Evolutionary conservation across 2,113 vertebrate species (phyloP).

Genomic region (Prochilodus magdalenae): DNA sequence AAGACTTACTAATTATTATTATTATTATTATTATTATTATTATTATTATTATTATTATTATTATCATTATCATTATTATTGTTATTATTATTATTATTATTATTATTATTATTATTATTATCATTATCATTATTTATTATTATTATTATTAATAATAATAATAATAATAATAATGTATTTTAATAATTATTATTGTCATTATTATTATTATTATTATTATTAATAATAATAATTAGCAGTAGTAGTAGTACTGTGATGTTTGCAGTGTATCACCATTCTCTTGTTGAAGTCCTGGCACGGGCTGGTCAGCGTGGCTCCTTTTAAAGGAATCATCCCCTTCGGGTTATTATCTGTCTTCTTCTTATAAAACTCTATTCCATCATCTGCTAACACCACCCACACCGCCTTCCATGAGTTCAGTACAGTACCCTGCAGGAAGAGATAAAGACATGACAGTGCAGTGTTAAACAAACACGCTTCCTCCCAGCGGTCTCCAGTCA

Average conservation of each 20-base stretch:
- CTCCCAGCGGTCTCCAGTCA: no score
- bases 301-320: conserved; percentile 82
- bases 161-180: no score
- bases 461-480: neutral
- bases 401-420: conserved; percentile 92
- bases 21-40: no score
- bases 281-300: conserved; percentile 92
- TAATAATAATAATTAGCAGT: neutral
- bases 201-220: neutral
- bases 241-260: neutral
- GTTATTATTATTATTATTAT: neutral
- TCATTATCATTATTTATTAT: neutral
- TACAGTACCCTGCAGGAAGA: conserved; percentile 82
- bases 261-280: conserved; percentile 79
- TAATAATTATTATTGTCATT: neutral
- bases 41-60: no score
- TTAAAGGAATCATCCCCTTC: conserved; percentile 96
- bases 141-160: neutral
- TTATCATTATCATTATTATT: no score
- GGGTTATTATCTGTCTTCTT: conserved; percentile 89
- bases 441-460: neutral
- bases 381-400: conserved; percentile 93
- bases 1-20: no score
- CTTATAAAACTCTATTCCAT: conserved; percentile 93
- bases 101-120: neutral